A percentile compares a stretch with the other conserved stretches of the same genome.
phyloP scores from a whole-genome alignment of 2,797 vertebrate genomes.

The Pipistrellus nathusii region DNA sequence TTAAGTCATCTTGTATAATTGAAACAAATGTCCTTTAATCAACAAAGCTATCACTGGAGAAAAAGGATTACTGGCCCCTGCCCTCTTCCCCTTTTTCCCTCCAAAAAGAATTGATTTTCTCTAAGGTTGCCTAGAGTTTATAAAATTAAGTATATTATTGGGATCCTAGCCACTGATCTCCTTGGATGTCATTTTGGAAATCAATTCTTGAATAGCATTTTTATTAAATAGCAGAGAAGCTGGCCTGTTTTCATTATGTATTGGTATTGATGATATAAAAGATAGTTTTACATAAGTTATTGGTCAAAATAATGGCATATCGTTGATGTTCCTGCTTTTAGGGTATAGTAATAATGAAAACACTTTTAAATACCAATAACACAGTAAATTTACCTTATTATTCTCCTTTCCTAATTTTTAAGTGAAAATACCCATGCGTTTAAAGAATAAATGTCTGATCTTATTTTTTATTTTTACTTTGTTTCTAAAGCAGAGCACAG shows the following conservation, averaged over 20 bases:
- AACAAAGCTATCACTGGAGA: not conserved
- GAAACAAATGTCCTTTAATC: conserved; percentile 44
- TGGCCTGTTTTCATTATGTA: not conserved
- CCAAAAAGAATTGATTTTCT: conserved; percentile 7
- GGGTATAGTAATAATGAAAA: conserved; percentile 39
- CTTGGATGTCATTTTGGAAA: not conserved
- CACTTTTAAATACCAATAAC: conserved; percentile 2
- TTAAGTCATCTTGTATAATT: conserved; percentile 56
- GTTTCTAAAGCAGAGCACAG: conserved; percentile 91
- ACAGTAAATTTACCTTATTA: not conserved
- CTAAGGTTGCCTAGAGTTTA: conserved; percentile 42
- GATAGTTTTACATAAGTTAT: not conserved
- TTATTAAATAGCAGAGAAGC: conserved; percentile 33
- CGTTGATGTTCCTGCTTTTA: conserved; percentile 57
- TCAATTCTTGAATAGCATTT: conserved; percentile 4
- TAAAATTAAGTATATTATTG: conserved; percentile 19
- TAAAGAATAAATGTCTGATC: conserved; percentile 33
- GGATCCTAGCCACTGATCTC: not conserved
- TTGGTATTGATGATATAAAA: conserved; percentile 47
- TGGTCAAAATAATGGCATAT: not conserved
- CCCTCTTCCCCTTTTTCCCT: accelerated
- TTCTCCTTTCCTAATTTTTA: conserved; percentile 47
- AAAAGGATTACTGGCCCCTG: not conserved
- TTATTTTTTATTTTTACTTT: conserved; percentile 63
- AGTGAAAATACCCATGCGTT: conserved; percentile 42